phyloP scores from a whole-genome alignment of 2,888 invertebrate species.

The Leptura quadrifasciata region DNA sequence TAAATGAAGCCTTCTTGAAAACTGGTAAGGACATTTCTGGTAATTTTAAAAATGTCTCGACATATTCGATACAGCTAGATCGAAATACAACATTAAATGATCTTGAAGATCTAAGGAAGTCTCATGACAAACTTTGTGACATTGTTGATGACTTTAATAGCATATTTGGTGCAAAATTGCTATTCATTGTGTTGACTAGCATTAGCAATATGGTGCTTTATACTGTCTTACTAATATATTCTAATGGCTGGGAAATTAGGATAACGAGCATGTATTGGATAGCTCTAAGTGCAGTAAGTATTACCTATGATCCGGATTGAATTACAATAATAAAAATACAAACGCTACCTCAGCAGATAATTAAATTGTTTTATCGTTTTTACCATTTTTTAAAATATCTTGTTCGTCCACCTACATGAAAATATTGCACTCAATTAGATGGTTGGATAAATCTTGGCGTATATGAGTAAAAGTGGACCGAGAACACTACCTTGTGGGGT shows the following conservation, averaged over 20 bases:
- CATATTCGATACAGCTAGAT: too few species aligned
- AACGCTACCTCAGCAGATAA: too few species aligned
- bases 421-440: too few species aligned
- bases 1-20: background rate
- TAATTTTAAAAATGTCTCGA: background rate
- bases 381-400: too few species aligned
- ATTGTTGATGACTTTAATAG: slow-evolving; percentile 37
- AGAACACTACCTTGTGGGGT: too few species aligned
- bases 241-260: background rate
- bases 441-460: too few species aligned
- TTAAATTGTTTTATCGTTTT: too few species aligned
- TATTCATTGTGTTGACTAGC: slow-evolving; percentile 19
- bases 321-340: too few species aligned
- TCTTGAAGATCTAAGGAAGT: slow-evolving; percentile 10
- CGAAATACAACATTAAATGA: background rate
- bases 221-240: slow-evolving; percentile 6
- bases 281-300: slow-evolving; percentile 17
- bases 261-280: slow-evolving; percentile 13
- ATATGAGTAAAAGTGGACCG: too few species aligned
- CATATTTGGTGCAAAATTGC: slow-evolving; percentile 32
- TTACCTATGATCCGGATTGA: background rate
- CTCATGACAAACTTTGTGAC: slow-evolving; percentile 27
- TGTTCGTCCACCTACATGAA: too few species aligned
- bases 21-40: background rate
- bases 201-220: slow-evolving; percentile 13